A percentile compares a stretch with the other conserved stretches of the same genome.
These are phyloP conservation scores for Hylaeus anthracinus DNA, from an alignment of 1,140 invertebrate species.

Conservation along the genomic window DNA sequence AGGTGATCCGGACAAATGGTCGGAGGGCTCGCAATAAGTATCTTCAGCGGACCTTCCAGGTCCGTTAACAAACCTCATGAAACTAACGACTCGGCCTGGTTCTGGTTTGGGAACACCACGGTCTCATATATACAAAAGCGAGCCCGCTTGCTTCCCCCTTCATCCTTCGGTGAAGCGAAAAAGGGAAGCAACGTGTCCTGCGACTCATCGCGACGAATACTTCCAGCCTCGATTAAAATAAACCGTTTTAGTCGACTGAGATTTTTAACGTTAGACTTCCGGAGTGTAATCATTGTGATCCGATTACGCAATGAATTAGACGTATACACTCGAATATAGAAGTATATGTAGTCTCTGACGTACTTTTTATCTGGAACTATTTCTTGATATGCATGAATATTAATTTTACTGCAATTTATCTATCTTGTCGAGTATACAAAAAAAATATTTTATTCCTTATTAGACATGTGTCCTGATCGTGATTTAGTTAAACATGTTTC, in stretches of 20 bases:
- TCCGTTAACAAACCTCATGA: slow-evolving; percentile 62
- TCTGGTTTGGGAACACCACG: slow-evolving; percentile 5
- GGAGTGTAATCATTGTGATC: no score
- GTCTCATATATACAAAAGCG: slow-evolving; percentile 66
- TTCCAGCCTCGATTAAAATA: not conserved
- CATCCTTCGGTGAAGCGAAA: not conserved
- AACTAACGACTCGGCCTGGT: slow-evolving; percentile 55
- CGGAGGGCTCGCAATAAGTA: slow-evolving; percentile 26
- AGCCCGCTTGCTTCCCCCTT: slow-evolving; percentile 27
- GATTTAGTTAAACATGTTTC: no score
- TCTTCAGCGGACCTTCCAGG: slow-evolving; percentile 30
- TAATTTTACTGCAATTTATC: no score
- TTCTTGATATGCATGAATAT: no score
- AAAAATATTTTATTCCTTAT: no score
- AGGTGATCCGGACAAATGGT: slow-evolving; percentile 31
- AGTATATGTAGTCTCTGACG: no score
- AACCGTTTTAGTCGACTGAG: not conserved
- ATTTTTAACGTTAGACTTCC: not conserved
- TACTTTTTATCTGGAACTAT: no score
- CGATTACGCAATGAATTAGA: no score
- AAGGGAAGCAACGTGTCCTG: not conserved
- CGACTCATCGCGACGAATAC: not conserved
- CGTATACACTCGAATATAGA: no score
- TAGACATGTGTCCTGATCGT: no score
- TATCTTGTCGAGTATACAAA: no score